A percentile compares a stretch with the other conserved stretches of the same genome.
Conservation (phyloP, 2,888 invertebrate genomes). For the Agrotis clavis region DNA sequence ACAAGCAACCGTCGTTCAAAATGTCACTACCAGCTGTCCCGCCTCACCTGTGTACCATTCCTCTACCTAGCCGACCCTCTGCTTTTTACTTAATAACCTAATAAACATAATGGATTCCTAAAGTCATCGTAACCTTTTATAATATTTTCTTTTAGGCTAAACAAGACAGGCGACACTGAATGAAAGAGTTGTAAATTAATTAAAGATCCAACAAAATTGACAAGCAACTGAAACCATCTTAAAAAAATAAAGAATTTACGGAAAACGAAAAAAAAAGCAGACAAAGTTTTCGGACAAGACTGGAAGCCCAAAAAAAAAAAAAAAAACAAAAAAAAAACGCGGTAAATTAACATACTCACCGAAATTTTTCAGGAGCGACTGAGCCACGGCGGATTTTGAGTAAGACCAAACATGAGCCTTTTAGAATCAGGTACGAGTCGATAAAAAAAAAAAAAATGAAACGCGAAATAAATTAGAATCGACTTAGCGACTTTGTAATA, state of each 20-base stretch:
- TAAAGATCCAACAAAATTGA: conserved; percentile 10
- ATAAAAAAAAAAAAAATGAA: conserved; percentile 19
- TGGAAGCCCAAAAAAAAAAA: conserved; percentile 44
- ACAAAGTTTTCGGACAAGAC: conserved; percentile 2
- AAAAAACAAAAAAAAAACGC: conserved; percentile 53
- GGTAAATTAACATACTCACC: conserved; percentile 75
- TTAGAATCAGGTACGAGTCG: conserved; percentile 64
- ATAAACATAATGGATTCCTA: conserved; percentile 52
- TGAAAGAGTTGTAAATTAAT: conserved; percentile 31
- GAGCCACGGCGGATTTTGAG: conserved; percentile 76
- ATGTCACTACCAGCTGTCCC: conserved; percentile 87
- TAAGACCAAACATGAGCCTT: conserved; percentile 79
- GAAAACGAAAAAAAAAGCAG: background rate
- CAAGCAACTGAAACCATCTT: background rate
- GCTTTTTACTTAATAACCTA: conserved; percentile 59
- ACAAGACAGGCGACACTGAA: conserved; percentile 8
- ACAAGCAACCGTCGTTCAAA: conserved; percentile 75
- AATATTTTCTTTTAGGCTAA: conserved; percentile 18
- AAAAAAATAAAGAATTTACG: conserved; percentile 6
- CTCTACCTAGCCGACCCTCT: conserved; percentile 66
- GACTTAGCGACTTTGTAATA: conserved; percentile 71
- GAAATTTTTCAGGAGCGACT: conserved; percentile 72
- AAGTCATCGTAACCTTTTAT: conserved; percentile 38
- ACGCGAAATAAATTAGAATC: conserved; percentile 54
- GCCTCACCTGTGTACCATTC: conserved; percentile 76